Conservation (phyloP, 1,140 invertebrate species). For the Heliconius eleuchia region DNA sequence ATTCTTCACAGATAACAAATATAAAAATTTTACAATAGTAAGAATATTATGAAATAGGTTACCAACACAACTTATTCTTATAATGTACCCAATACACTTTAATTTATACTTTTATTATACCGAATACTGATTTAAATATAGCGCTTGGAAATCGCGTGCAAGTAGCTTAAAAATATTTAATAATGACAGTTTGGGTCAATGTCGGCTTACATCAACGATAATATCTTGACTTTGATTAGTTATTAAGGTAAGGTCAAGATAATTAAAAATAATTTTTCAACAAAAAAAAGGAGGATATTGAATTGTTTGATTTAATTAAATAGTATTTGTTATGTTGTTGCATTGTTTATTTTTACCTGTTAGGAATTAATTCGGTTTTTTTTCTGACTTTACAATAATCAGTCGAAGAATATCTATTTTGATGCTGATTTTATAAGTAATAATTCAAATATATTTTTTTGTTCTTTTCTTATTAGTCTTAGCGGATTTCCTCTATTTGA, state of each 20-base stretch:
- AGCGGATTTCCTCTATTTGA: too few species aligned
- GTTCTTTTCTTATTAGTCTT: too few species aligned
- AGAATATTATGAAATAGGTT: not conserved
- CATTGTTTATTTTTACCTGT: too few species aligned
- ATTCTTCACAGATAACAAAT: too few species aligned
- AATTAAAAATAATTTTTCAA: not conserved
- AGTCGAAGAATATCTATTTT: too few species aligned
- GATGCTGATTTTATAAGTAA: too few species aligned
- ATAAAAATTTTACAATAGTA: not conserved
- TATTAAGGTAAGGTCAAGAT: conserved; percentile 10
- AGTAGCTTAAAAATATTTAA: not conserved
- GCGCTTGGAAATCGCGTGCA: not conserved
- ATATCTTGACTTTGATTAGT: conserved; percentile 10
- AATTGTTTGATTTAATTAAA: not conserved
- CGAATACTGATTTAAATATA: not conserved
- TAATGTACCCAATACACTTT: not conserved
- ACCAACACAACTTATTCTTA: not conserved
- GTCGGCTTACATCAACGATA: conserved; percentile 8
- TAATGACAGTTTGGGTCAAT: conserved; percentile 10
- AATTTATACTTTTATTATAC: not conserved
- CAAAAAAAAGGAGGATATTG: not conserved
- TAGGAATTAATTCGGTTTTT: too few species aligned
- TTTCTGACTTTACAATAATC: too few species aligned
- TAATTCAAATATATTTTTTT: too few species aligned
- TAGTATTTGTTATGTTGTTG: too few species aligned